These are phyloP conservation scores for Hydroisotoma schaefferi DNA, from an alignment of 2,888 invertebrate genomes.

Conservation along the genomic window DNA sequence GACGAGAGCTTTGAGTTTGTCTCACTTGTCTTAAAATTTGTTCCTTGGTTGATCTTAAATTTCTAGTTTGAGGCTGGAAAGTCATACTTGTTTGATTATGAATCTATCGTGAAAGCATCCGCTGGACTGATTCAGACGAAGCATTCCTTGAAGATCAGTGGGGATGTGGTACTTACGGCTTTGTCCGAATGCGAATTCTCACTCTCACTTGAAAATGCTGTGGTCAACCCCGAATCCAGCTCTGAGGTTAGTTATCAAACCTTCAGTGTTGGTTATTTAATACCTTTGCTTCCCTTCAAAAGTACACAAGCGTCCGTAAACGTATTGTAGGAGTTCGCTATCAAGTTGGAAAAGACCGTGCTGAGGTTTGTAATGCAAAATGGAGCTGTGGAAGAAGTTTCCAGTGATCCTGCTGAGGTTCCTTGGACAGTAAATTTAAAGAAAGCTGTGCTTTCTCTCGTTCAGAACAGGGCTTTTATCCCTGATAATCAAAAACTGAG, in stretches of 20 bases:
- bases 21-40: neutral
- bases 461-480: constrained; percentile 21
- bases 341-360: constrained; percentile 4
- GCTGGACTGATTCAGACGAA: neutral
- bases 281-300: too few species aligned
- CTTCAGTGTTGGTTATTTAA: too few species aligned
- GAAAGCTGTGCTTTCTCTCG: constrained; percentile 22
- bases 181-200: constrained; percentile 21
- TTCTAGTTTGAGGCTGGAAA: constrained; percentile 28
- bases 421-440: constrained; percentile 24
- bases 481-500: constrained; percentile 8
- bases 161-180: neutral
- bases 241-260: too few species aligned
- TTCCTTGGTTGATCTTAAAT: neutral
- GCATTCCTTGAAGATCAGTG: neutral
- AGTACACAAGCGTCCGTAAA: too few species aligned
- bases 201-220: constrained; percentile 13
- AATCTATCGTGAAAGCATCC: neutral
- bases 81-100: constrained; percentile 22
- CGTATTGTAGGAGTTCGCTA: neutral
- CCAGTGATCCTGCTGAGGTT: neutral
- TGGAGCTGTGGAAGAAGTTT: constrained; percentile 16
- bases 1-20: neutral
- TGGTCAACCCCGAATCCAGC: neutral
- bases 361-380: constrained; percentile 20